Base-by-base conservation (phyloP, 2,888 invertebrate species). In the Drosophila differens region DNA sequence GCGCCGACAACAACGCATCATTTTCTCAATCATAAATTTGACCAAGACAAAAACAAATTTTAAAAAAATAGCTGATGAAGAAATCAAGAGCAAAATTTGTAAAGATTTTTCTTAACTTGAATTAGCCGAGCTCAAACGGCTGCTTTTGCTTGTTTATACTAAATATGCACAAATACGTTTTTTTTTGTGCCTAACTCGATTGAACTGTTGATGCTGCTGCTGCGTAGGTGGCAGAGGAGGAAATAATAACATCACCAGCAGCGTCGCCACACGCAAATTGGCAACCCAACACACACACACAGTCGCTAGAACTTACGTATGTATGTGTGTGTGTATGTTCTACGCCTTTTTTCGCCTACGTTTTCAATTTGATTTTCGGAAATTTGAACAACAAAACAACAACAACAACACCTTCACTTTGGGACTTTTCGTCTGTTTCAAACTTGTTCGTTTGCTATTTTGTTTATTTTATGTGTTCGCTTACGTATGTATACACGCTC, bases 391-490 rank as follows among this genome's bases (percentile, higher is more conserved):
- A 73, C 70, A 76, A 44, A 79, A 70, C 65, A 69, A 70, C 65
- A 69, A 70, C 65, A 69, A 70, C 78, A 84, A 89, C 90, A 91
- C 89, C 89, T 86, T 90, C 69, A 81, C 73, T 82, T 83, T 80
- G 67, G 67, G 76, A 75, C 68, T 73, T 83, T 81, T 78, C 74
- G 79, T 64, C 64, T 70, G 74, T 88, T 82, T 85, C 69, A 79
- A 91, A 85, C 90, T 85, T 77, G 70, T 70, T 80, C 70, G 61
- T 62, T 71, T 52, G 69, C 73, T 71, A 60, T 74, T 85, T 89
- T 90, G 85, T 90, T 85, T 90, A 91, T 85, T 85, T 85, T 81
- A 83, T 86, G 87, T 89, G 84, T 85, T 85, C 82, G 86, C 73
- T 67, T 64, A 69, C 65, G 63, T 61, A 70, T 55, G 28, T 51